Percentiles rank a stretch among this genome's conserved stretches.
Evolutionary conservation across 2,888 invertebrate species (phyloP).

Genomic region (Rhagonycha lutea): DNA sequence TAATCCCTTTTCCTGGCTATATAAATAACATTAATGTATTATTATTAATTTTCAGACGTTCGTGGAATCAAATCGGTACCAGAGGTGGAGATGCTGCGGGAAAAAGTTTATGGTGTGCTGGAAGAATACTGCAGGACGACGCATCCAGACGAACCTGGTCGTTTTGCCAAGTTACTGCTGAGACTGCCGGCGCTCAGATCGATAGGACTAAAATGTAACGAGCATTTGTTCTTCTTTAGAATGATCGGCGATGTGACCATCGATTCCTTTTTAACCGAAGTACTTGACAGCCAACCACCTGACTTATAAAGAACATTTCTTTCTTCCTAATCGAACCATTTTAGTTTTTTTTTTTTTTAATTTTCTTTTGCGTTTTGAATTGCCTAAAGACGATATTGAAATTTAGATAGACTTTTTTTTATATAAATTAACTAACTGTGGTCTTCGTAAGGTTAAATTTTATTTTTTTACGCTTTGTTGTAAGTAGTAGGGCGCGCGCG

Average conservation of each 20-base stretch:
- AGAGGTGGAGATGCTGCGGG: conserved; percentile 85
- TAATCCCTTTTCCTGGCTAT: too few relatives aligned
- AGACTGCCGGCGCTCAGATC: conserved; percentile 88
- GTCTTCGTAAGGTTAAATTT: neutral
- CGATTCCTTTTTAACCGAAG: conserved; percentile 81
- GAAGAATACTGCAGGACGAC: conserved; percentile 92
- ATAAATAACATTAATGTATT: too few relatives aligned
- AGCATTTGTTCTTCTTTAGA: conserved; percentile 93
- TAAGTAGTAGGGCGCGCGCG: neutral
- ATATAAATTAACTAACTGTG: neutral
- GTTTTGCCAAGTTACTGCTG: conserved; percentile 92
- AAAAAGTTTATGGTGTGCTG: conserved; percentile 93
- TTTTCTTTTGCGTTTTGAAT: neutral
- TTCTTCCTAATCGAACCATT: neutral
- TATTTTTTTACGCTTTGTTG: neutral
- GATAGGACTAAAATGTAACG: conserved; percentile 91
- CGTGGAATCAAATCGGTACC: conserved; percentile 82
- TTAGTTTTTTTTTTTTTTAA: neutral
- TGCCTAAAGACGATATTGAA: neutral
- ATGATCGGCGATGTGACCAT: conserved; percentile 86
- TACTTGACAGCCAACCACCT: conserved; percentile 69
- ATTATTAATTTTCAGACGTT: conserved; percentile 57
- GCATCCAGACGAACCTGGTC: conserved; percentile 88
- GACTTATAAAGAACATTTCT: conserved; percentile 49
- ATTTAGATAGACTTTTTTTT: neutral